Conservation (phyloP, 2,797 vertebrate genomes). For the Fundulus diaphanus region DNA sequence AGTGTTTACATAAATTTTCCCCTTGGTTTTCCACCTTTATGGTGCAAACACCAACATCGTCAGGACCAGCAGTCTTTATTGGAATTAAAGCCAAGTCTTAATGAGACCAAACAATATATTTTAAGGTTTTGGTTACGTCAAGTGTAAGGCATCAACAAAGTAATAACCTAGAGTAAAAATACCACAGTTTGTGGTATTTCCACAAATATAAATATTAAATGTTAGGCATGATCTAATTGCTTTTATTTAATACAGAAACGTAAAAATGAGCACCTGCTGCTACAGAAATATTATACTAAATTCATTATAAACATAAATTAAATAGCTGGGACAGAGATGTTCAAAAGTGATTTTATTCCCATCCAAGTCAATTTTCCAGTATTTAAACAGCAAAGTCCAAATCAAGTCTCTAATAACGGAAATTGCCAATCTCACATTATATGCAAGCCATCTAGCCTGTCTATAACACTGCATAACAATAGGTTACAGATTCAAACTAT, state of each 20-base stretch:
- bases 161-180: neutral
- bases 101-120: neutral
- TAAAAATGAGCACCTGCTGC: neutral
- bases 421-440: no score
- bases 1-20: neutral
- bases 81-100: neutral
- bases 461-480: no score
- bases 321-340: neutral
- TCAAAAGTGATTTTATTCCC: no score
- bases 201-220: no score
- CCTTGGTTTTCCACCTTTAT: neutral
- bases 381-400: no score
- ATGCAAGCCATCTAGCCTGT: no score
- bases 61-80: neutral
- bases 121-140: neutral
- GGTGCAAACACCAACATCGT: neutral
- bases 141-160: neutral
- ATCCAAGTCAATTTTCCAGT: no score
- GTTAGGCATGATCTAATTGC: no score
- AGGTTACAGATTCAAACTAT: no score
- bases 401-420: no score
- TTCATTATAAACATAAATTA: neutral
- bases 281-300: neutral
- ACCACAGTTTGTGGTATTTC: no score
- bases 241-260: no score